Evolutionary conservation across 2,888 invertebrate genomes (phyloP).

Genomic region (Acanthosepion esculentum): DNA sequence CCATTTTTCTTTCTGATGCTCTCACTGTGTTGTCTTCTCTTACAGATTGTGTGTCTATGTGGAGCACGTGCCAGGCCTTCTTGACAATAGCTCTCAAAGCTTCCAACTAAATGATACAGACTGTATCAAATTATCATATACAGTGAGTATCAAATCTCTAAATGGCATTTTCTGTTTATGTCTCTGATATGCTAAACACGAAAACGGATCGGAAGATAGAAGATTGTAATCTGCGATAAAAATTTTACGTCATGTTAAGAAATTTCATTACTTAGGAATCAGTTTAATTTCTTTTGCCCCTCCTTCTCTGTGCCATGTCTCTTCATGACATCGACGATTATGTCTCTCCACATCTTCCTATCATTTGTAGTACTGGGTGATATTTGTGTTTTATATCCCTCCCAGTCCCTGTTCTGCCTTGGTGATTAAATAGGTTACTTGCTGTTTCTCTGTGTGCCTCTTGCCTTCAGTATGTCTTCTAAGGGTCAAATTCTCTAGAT

Average conservation of each 20-base stretch:
- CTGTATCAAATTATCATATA: slow-evolving; percentile 64
- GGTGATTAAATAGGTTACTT: too few species aligned
- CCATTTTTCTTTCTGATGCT: not conserved
- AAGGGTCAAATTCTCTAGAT: too few species aligned
- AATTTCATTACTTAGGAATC: not conserved
- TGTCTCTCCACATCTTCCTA: too few species aligned
- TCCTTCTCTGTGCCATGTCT: too few species aligned
- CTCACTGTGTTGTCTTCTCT: not conserved
- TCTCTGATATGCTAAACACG: not conserved
- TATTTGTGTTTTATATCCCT: too few species aligned
- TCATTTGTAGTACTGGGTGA: too few species aligned
- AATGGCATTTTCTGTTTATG: not conserved
- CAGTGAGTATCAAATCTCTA: slow-evolving; percentile 55
- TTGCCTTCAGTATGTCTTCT: too few species aligned
- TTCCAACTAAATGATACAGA: slow-evolving; percentile 61
- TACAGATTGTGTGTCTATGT: slow-evolving; percentile 57
- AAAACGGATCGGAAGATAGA: not conserved
- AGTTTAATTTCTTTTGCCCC: not conserved
- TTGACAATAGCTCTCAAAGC: slow-evolving; percentile 59
- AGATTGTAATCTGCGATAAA: not conserved
- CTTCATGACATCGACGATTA: too few species aligned
- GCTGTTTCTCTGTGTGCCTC: too few species aligned
- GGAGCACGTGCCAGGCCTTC: slow-evolving; percentile 52
- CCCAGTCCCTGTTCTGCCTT: too few species aligned
- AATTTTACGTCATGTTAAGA: not conserved